Conservation (phyloP, 2,113 vertebrate species). For the Gnathonemus longibarbis region DNA sequence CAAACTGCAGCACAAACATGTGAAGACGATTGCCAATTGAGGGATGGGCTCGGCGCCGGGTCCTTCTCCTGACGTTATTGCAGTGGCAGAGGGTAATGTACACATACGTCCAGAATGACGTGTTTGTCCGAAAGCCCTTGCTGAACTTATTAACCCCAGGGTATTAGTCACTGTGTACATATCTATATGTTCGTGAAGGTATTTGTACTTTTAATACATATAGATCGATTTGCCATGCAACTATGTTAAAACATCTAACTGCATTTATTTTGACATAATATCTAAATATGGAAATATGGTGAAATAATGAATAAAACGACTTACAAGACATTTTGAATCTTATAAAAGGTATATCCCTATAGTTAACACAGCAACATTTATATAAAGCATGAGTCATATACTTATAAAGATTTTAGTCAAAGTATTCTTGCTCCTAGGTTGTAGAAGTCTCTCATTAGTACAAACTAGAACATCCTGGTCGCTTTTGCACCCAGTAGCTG, state of each 20-base stretch:
- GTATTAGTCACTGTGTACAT: not conserved
- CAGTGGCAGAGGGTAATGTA: not conserved
- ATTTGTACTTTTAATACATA: not conserved
- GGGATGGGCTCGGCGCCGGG: not conserved
- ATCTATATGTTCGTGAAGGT: not conserved
- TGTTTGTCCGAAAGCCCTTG: too few relatives aligned
- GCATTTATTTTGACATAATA: not conserved
- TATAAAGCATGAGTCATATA: not conserved
- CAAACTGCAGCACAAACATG: not conserved
- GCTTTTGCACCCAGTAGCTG: not conserved
- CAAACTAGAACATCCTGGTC: not conserved
- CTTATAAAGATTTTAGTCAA: not conserved
- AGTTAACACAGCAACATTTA: not conserved
- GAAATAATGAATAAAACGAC: not conserved
- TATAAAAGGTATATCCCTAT: not conserved
- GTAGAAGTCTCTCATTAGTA: not conserved
- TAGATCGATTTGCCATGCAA: not conserved
- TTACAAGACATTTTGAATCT: not conserved
- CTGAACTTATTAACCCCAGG: conserved; percentile 12
- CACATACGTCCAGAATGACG: not conserved
- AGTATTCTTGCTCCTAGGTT: not conserved
- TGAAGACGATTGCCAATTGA: not conserved
- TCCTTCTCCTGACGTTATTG: not conserved
- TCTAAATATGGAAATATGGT: not conserved
- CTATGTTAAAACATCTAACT: not conserved